Evolutionary conservation across 35 echinoderm and acorn worm species (phyloP).

Genomic region (Nesometra sesokonis): DNA sequence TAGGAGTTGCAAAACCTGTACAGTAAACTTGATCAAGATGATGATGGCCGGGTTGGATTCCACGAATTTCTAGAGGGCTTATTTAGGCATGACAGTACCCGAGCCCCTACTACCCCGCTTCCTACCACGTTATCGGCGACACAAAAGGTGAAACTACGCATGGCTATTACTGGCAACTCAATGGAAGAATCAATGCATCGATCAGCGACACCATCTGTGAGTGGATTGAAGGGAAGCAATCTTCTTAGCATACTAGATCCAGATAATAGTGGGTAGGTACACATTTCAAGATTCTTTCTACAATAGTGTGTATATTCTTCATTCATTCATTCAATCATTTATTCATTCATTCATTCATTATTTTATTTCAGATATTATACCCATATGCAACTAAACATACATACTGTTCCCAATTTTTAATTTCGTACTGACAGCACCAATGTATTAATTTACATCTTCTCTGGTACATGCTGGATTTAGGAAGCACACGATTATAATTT

Average conservation of each 20-base stretch:
- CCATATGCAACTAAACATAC: no score
- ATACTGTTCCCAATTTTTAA: no score
- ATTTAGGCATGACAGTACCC: conserved; percentile 54
- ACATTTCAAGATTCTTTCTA: no score
- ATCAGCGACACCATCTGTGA: conserved; percentile 62
- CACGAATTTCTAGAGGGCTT: conserved; percentile 86
- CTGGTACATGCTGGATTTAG: no score
- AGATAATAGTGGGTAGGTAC: conserved; percentile 71
- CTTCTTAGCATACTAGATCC: conserved; percentile 63
- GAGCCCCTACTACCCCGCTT: conserved; percentile 32
- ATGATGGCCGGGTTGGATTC: conserved; percentile 72
- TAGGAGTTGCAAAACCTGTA: conserved; percentile 82
- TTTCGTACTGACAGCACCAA: no score
- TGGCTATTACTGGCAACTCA: conserved; percentile 36
- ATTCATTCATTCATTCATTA: no score
- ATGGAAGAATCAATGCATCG: conserved; percentile 73
- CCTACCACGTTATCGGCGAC: conserved; percentile 18
- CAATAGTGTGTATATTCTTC: no score
- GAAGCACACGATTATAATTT: no score
- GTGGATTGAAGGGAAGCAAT: conserved; percentile 7
- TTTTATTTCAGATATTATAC: no score
- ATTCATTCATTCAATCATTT: no score
- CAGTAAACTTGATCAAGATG: conserved; percentile 75
- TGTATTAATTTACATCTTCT: no score
- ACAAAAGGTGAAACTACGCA: conserved; percentile 67